These are phyloP conservation scores for Acrobasis repandana DNA, from an alignment of 2,888 invertebrate species.

Conservation along the genomic window DNA sequence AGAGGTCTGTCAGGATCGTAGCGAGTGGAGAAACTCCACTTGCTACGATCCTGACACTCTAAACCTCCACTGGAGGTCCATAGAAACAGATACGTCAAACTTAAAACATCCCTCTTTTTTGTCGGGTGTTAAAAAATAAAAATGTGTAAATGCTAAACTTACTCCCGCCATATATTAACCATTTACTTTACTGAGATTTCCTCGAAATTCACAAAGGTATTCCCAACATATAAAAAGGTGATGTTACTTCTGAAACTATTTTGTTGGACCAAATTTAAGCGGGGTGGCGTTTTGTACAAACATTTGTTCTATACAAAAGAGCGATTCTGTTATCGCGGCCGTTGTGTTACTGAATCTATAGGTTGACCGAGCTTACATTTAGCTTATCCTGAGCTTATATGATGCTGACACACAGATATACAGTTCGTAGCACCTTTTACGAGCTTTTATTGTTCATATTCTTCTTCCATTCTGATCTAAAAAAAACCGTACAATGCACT, in stretches of 20 bases:
- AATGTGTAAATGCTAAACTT: too few species aligned
- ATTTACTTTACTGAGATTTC: not conserved
- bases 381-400: constrained; percentile 44
- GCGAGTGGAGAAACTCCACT: too few species aligned
- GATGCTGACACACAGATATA: constrained; percentile 32
- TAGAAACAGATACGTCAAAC: too few species aligned
- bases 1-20: too few species aligned
- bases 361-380: constrained; percentile 49
- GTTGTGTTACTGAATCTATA: constrained; percentile 42
- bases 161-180: not conserved
- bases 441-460: not conserved
- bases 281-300: constrained; percentile 6
- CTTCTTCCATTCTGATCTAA: too few species aligned
- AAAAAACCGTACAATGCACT: too few species aligned
- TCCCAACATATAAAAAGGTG: constrained; percentile 5
- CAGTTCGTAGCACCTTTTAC: not conserved
- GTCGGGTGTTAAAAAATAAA: too few species aligned
- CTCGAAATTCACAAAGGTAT: constrained; percentile 13
- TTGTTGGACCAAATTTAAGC: constrained; percentile 10
- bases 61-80: too few species aligned
- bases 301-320: constrained; percentile 11
- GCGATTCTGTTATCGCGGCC: constrained; percentile 22
- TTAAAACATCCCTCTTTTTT: too few species aligned
- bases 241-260: constrained; percentile 12
- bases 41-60: too few species aligned